Evolutionary conservation across 2,797 vertebrate species (phyloP).

Genomic region (Acanthiza pusilla): DNA sequence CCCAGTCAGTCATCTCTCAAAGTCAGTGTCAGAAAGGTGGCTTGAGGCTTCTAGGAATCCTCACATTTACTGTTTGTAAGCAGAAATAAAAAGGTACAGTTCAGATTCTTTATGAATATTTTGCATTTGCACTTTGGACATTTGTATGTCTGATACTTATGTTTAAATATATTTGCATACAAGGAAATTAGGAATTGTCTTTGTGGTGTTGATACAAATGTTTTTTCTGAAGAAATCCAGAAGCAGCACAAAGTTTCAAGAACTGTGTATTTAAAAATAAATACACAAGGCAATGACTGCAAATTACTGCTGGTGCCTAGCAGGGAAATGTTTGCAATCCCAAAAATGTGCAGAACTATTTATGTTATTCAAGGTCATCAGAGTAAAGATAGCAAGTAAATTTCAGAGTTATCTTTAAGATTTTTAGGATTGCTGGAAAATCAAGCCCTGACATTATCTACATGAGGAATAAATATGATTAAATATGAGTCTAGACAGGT

Average conservation of each 20-base stretch:
- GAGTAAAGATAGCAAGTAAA: slow-evolving; percentile 1
- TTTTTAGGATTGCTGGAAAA: slow-evolving; percentile 22
- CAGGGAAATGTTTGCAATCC: background rate
- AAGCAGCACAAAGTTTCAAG: background rate
- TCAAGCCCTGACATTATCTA: slow-evolving; percentile 2
- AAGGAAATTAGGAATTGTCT: background rate
- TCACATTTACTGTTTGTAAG: background rate
- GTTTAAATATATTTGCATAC: background rate
- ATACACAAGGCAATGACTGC: background rate
- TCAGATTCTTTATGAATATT: background rate
- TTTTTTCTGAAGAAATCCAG: background rate
- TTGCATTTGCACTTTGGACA: background rate
- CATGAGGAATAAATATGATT: background rate
- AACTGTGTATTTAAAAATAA: background rate
- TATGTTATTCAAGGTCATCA: background rate
- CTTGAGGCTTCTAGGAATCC: background rate
- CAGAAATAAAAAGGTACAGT: background rate
- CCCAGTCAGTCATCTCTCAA: background rate
- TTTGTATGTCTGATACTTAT: background rate
- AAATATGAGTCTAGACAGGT: background rate
- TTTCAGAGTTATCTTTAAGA: slow-evolving; percentile 33
- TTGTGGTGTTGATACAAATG: background rate
- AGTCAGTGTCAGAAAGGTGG: background rate
- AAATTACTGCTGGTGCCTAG: background rate
- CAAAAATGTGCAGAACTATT: background rate